These are phyloP conservation scores for Spheniscus mendiculus DNA, from an alignment of 2,113 vertebrate genomes.

Conservation along the genomic window DNA sequence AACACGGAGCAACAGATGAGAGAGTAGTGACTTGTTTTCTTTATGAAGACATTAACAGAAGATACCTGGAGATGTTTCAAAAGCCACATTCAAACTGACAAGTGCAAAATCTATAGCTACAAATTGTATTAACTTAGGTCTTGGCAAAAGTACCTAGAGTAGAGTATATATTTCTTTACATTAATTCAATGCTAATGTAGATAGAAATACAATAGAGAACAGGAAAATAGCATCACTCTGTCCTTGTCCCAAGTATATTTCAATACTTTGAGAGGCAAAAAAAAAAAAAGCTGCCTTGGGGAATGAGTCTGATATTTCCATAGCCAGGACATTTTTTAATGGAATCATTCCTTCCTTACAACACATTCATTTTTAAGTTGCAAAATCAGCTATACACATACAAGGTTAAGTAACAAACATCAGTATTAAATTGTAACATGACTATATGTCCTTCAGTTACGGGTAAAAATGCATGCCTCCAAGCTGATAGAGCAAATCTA, in stretches of 20 bases:
- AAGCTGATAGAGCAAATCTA: background rate
- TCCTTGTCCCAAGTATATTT: background rate
- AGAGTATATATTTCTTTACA: background rate
- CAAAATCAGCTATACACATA: background rate
- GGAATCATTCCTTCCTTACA: background rate
- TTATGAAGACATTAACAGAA: background rate
- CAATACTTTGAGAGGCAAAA: too few species aligned
- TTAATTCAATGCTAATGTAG: background rate
- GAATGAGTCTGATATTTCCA: background rate
- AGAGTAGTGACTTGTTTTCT: background rate
- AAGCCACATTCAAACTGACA: background rate
- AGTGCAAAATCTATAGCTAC: background rate
- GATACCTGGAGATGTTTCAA: background rate
- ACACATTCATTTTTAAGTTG: background rate
- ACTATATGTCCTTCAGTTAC: background rate
- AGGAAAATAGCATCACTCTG: background rate
- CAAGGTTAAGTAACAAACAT: background rate
- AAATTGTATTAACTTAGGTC: background rate
- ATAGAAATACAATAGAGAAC: background rate
- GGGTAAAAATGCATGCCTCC: background rate
- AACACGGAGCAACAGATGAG: constrained; percentile 16
- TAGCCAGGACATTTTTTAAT: background rate
- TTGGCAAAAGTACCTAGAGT: background rate
- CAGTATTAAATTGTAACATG: background rate
- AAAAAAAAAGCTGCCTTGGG: background rate